Evolutionary conservation across 2,888 invertebrate genomes (phyloP), one percentile per base, ranked within the genome.

Genomic region (Eurytoma adleriae): DNA sequence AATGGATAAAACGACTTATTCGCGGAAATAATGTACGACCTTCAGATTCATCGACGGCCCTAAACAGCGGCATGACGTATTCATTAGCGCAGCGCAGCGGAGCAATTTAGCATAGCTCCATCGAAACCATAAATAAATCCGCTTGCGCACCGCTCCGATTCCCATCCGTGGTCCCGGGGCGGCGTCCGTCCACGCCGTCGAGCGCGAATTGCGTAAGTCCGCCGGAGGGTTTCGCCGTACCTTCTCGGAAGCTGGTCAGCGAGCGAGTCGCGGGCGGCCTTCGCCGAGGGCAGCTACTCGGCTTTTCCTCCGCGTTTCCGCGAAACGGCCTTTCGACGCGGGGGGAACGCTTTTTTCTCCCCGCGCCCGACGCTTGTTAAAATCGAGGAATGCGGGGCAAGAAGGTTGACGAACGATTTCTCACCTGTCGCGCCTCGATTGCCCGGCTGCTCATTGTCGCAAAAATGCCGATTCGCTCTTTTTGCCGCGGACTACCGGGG

Each of bases 231-330:
- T 7, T 12, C 24, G 1, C 82, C 79, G 81, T 69, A 84, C 79
- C 87, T 91, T 75, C 84, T 87, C 84, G 91, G 91, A 78, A 90
- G 86, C 75, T 89, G 87, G 68, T 90, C 90, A 20, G 12, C 88
- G 85, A 16, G 64, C 40, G 40, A 40, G 40, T 40, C 40, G 40
- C 69, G 54, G 62, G 62, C 70, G 70, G 56, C 77, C 77, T 0
- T 87, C 87, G 30, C 84, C 82, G 57, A 84, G 70, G 83, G 40
- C 40, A 85, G 64, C 84, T 84, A 12, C 88, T 85, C 20, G 85
- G 87, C 59, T 54, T 54, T 50, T 54, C 68, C 68, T 68, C 40
- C 3, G 4, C 1, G 40, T 40, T 40, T 40, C 40, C 40, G 40
- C 64, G 27, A 61, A n/a, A 87, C 84, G 66, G 89, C 3, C 27